Percentiles rank a stretch among this genome's conserved stretches.
Conservation (phyloP, 2,888 invertebrate genomes). For the Agonum fuliginosum region DNA sequence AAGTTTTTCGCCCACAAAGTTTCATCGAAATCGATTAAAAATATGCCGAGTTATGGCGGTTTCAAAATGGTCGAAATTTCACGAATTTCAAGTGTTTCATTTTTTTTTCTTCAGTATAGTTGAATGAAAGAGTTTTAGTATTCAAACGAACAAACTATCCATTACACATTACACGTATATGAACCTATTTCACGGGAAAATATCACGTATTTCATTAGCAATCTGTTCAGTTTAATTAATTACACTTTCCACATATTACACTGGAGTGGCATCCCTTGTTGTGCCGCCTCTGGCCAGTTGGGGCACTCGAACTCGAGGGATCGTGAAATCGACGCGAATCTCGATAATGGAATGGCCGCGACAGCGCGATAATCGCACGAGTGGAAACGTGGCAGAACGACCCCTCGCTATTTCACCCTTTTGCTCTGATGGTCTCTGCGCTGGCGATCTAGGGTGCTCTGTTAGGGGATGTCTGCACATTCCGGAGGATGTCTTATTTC, state of each 20-base stretch:
- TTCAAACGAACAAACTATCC: not conserved
- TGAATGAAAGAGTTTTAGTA: no score
- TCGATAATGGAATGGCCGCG: conserved; percentile 3
- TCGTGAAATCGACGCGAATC: conserved; percentile 5
- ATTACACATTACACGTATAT: no score
- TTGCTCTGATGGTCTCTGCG: not conserved
- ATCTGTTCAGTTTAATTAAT: conserved; percentile 33
- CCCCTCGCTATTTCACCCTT: not conserved
- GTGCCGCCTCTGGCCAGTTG: conserved; percentile 6
- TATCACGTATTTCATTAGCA: conserved; percentile 11
- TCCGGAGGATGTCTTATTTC: not conserved
- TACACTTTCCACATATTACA: conserved; percentile 28
- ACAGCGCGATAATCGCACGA: conserved; percentile 4
- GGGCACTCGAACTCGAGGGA: not conserved
- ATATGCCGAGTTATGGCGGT: no score
- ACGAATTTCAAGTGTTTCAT: no score
- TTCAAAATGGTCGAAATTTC: no score
- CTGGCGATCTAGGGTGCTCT: no score
- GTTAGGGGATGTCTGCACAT: no score
- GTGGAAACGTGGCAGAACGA: not conserved
- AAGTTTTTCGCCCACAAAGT: no score
- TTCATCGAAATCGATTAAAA: no score
- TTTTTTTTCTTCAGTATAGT: no score
- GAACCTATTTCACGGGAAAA: not conserved
- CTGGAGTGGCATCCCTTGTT: not conserved